Evolutionary conservation across 2,797 vertebrate genomes (phyloP).

Genomic region (Mastacembelus armatus): DNA sequence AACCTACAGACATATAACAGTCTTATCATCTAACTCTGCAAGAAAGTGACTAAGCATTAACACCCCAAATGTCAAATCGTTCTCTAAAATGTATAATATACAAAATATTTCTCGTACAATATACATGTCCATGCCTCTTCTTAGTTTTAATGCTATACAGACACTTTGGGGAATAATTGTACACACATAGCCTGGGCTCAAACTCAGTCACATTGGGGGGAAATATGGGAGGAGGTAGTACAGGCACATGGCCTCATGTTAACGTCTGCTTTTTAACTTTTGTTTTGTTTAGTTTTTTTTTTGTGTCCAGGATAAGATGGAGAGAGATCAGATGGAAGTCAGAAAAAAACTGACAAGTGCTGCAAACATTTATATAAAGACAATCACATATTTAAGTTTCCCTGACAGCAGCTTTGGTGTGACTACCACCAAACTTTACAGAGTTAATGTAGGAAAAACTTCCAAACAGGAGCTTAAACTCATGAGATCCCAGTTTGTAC

Average conservation of each 20-base stretch:
- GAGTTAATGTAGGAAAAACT: slow-evolving; percentile 11
- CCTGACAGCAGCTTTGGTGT: slow-evolving; percentile 51
- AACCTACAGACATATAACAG: too few relatives aligned
- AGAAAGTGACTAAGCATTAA: not conserved
- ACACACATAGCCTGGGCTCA: slow-evolving; percentile 58
- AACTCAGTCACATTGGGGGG: slow-evolving; percentile 64
- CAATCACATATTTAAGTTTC: slow-evolving; percentile 31
- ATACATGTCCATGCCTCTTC: slow-evolving; percentile 6
- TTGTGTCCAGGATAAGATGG: slow-evolving; percentile 47
- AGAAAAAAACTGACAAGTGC: slow-evolving; percentile 54
- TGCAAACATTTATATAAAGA: slow-evolving; percentile 22
- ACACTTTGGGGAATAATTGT: slow-evolving; percentile 50
- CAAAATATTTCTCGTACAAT: slow-evolving; percentile 18
- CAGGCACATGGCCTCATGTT: slow-evolving; percentile 62
- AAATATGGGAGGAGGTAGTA: slow-evolving; percentile 78
- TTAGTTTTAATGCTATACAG: slow-evolving; percentile 34
- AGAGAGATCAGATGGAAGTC: slow-evolving; percentile 53
- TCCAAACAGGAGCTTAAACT: slow-evolving; percentile 7
- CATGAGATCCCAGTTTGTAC: slow-evolving; percentile 12
- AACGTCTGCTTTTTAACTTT: slow-evolving; percentile 62
- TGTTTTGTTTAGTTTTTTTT: slow-evolving; percentile 40
- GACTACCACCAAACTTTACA: slow-evolving; percentile 26
- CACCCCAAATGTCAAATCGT: slow-evolving; percentile 14
- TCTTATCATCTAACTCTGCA: not conserved
- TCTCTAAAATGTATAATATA: slow-evolving; percentile 12